Evolutionary conservation across 2,888 invertebrate genomes (phyloP).

Genomic region (Cenopis cana): DNA sequence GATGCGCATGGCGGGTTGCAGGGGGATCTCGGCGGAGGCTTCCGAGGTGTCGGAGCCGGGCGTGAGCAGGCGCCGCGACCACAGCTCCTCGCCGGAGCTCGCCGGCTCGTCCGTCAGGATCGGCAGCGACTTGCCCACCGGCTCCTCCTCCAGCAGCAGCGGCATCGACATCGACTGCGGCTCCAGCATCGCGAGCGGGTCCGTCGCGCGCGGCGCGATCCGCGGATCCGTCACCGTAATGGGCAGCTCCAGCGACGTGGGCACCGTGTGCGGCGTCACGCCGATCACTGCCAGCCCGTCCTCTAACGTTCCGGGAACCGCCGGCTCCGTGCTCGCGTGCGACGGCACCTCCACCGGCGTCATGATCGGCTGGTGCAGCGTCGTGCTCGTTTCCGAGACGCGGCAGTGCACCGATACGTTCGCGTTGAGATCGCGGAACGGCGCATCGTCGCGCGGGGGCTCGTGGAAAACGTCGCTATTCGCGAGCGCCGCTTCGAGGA

Average conservation of each 20-base stretch:
- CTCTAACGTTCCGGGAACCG: constrained; percentile 74
- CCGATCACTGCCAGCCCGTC: constrained; percentile 86
- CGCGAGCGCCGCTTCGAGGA: constrained; percentile 90
- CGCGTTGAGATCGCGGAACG: constrained; percentile 86
- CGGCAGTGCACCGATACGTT: constrained; percentile 84
- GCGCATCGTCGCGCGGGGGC: constrained; percentile 82
- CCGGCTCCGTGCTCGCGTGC: constrained; percentile 68
- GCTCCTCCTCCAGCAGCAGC: constrained; percentile 81
- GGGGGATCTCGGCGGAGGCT: constrained; percentile 72
- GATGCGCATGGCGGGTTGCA: constrained; percentile 73
- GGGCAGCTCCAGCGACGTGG: constrained; percentile 89
- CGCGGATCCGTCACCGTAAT: constrained; percentile 91
- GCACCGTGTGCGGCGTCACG: constrained; percentile 84
- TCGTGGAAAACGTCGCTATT: constrained; percentile 90
- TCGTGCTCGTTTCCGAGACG: constrained; percentile 90
- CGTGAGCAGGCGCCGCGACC: constrained; percentile 70
- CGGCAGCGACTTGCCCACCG: constrained; percentile 73
- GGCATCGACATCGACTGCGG: constrained; percentile 85
- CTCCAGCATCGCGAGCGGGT: constrained; percentile 69
- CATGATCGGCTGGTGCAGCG: constrained; percentile 92
- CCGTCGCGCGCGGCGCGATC: constrained; percentile 85
- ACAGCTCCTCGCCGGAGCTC: constrained; percentile 63
- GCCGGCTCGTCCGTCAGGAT: constrained; percentile 74
- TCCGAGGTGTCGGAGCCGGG: constrained; percentile 74
- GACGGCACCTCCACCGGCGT: constrained; percentile 90